Percentiles rank a stretch among this genome's conserved stretches.
These are phyloP conservation scores for Lamproptera curius DNA, from an alignment of 2,888 invertebrate genomes.

Conservation along the genomic window DNA sequence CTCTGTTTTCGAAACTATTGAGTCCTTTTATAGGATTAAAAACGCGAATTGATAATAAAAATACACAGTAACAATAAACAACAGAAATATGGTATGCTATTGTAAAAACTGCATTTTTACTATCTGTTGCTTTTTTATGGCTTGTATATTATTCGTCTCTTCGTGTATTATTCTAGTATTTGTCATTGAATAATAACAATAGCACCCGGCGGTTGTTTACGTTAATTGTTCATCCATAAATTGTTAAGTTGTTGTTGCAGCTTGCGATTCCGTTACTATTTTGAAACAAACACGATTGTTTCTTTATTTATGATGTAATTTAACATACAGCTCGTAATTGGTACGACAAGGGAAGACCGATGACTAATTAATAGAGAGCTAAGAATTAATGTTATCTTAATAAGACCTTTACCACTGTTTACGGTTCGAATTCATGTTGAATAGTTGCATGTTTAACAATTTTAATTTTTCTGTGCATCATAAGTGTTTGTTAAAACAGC, in stretches of 20 bases:
- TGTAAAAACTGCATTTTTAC: too few species aligned
- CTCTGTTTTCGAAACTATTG: too few species aligned
- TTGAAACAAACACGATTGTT: slow-evolving; percentile 43
- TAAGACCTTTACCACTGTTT: slow-evolving; percentile 43
- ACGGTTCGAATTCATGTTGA: slow-evolving; percentile 30
- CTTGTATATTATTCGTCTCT: too few species aligned
- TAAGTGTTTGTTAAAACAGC: too few species aligned
- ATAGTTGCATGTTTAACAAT: slow-evolving; percentile 19
- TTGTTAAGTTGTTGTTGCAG: slow-evolving; percentile 1
- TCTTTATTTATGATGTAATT: slow-evolving; percentile 39
- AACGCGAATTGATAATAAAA: too few species aligned
- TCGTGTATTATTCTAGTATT: background rate
- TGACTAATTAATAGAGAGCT: slow-evolving; percentile 52
- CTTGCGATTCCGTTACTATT: slow-evolving; percentile 17
- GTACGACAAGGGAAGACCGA: slow-evolving; percentile 46
- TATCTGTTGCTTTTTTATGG: too few species aligned
- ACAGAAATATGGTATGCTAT: too few species aligned
- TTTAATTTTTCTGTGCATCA: too few species aligned
- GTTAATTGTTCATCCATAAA: slow-evolving; percentile 1
- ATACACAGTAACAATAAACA: too few species aligned
- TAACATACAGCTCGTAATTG: slow-evolving; percentile 37
- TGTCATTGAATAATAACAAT: background rate
- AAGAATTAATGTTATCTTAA: slow-evolving; percentile 38
- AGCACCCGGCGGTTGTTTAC: background rate
- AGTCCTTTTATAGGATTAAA: too few species aligned